phyloP scores from a whole-genome alignment of 1,140 invertebrate genomes.

The Achatina immaculata region DNA sequence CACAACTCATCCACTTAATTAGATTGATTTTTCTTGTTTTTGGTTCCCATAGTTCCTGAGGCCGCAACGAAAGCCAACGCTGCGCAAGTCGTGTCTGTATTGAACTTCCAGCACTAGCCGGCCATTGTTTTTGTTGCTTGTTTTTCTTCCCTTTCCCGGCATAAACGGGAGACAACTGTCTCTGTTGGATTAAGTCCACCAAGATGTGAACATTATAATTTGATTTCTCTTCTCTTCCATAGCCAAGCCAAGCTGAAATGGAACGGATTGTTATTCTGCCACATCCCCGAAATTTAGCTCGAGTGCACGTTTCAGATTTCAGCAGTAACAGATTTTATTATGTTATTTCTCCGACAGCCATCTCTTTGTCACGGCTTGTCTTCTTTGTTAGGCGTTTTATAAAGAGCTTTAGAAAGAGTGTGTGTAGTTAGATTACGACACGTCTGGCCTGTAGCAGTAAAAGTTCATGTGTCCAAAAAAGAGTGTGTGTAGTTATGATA shows the following conservation, averaged over 20 bases:
- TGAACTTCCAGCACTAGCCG: background rate
- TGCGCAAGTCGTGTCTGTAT: slow-evolving; percentile 4
- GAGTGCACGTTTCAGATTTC: slow-evolving; percentile 4
- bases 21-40: slow-evolving; percentile 1
- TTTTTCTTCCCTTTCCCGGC: background rate
- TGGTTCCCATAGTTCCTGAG: too few species aligned
- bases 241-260: background rate
- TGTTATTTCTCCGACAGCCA: background rate
- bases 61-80: background rate
- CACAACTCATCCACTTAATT: slow-evolving; percentile 6
- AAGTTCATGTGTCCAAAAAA: too few species aligned
- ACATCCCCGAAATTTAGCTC: background rate
- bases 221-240: slow-evolving; percentile 20
- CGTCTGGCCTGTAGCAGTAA: too few species aligned
- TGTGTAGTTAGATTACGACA: too few species aligned
- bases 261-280: background rate
- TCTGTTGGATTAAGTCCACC: background rate
- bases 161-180: slow-evolving; percentile 1
- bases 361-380: background rate
- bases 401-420: too few species aligned
- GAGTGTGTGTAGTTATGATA: too few species aligned
- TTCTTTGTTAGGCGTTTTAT: too few species aligned
- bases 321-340: background rate
- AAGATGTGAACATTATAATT: background rate
- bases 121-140: slow-evolving; percentile 13